Conservation (phyloP, 1,140 invertebrate genomes). For the Platyscapa corneri region DNA sequence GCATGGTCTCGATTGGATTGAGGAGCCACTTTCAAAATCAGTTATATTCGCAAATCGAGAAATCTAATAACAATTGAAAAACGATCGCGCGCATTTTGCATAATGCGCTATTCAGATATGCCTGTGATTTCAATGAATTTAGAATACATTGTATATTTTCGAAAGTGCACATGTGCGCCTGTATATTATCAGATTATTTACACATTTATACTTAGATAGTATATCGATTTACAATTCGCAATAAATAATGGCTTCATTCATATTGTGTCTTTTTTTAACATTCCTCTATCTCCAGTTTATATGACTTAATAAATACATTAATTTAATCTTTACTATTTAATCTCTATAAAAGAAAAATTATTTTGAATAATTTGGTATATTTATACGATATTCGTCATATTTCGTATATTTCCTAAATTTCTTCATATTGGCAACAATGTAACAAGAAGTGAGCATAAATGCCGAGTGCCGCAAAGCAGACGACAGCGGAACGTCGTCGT, state of each 20-base stretch:
- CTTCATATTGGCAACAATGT: constrained; percentile 45
- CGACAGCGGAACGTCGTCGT: constrained; percentile 27
- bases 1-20: too few species aligned
- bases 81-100: neutral
- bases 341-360: neutral
- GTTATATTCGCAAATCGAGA: neutral
- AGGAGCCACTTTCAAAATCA: too few species aligned
- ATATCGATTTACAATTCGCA: constrained; percentile 23
- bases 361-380: neutral
- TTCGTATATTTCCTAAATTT: constrained; percentile 11
- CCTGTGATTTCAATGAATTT: constrained; percentile 35
- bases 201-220: constrained; percentile 18
- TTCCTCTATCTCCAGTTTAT: too few species aligned
- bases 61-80: neutral
- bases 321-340: too few species aligned
- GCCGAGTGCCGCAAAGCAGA: constrained; percentile 20
- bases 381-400: neutral
- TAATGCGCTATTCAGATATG: neutral
- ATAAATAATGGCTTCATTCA: constrained; percentile 32
- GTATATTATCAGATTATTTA: neutral
- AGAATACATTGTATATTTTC: neutral
- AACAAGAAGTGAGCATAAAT: neutral
- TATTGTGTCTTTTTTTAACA: neutral
- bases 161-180: neutral
- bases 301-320: too few species aligned